These are phyloP conservation scores for Lophotriccus pileatus DNA, from an alignment of 2,797 vertebrate genomes.

Conservation along the genomic window DNA sequence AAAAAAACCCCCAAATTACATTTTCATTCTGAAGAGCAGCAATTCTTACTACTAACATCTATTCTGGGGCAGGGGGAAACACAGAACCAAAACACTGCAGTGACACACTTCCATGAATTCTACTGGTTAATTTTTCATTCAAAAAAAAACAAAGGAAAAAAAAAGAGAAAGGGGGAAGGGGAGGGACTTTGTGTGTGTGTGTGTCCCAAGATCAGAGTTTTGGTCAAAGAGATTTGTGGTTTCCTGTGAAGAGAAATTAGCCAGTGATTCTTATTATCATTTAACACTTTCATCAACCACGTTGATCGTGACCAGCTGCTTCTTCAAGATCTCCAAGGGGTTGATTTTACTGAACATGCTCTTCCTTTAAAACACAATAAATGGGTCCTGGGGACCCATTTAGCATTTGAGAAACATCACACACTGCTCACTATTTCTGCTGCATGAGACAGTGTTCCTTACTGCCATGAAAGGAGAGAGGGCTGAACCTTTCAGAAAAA, in stretches of 20 bases:
- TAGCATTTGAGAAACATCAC: background rate
- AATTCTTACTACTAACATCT: background rate
- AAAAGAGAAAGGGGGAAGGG: too few relatives aligned
- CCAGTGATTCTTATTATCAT: background rate
- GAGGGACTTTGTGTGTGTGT: background rate
- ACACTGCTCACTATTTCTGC: background rate
- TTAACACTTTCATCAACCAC: background rate
- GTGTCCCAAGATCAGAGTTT: background rate
- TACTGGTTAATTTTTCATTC: background rate
- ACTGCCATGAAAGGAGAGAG: background rate
- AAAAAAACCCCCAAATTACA: background rate
- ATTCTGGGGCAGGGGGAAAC: accelerated
- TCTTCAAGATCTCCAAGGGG: background rate
- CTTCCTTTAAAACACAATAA: background rate
- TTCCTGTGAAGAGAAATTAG: background rate
- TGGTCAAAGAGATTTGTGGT: background rate
- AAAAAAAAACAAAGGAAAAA: too few relatives aligned
- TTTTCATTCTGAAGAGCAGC: background rate
- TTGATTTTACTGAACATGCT: accelerated
- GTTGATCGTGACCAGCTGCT: background rate
- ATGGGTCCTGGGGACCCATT: background rate
- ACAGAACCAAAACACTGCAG: background rate
- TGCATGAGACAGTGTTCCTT: accelerated
- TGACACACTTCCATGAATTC: background rate
- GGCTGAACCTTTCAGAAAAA: background rate